Evolutionary conservation across 2,888 invertebrate genomes (phyloP).

Genomic region (Baronia brevicornis): DNA sequence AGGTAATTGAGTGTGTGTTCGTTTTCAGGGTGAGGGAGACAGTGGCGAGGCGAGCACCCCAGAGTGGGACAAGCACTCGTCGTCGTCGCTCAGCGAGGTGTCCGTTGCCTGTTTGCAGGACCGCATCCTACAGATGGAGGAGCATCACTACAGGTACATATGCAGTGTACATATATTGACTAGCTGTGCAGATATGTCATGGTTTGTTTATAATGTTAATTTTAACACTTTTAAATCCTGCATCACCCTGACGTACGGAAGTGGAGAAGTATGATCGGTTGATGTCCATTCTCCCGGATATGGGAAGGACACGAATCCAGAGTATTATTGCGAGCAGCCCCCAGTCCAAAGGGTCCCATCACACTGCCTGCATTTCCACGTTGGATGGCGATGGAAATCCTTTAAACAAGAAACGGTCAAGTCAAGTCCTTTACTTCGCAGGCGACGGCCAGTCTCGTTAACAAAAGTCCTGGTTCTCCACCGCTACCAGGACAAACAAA

Average conservation of each 20-base stretch:
- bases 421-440: too few species aligned
- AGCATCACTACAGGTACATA: slow-evolving; percentile 83
- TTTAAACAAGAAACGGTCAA: too few species aligned
- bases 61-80: slow-evolving; percentile 95
- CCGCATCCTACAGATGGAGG: slow-evolving; percentile 94
- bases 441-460: too few species aligned
- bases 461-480: too few species aligned
- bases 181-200: background rate
- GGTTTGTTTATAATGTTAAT: slow-evolving; percentile 1
- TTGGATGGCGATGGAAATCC: too few species aligned
- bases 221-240: background rate
- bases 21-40: slow-evolving; percentile 73
- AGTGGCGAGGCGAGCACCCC: slow-evolving; percentile 84
- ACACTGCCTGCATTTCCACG: too few species aligned
- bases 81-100: slow-evolving; percentile 90
- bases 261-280: slow-evolving; percentile 1
- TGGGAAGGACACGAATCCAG: too few species aligned
- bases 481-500: too few species aligned
- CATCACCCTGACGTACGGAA: too few species aligned
- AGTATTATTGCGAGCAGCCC: too few species aligned
- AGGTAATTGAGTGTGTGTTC: too few species aligned
- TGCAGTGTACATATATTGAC: background rate
- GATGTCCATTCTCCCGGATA: background rate
- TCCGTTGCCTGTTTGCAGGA: slow-evolving; percentile 95
- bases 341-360: too few species aligned